phyloP scores from a whole-genome alignment of 2,888 invertebrate genomes.

The Epistrophella euchroma region DNA sequence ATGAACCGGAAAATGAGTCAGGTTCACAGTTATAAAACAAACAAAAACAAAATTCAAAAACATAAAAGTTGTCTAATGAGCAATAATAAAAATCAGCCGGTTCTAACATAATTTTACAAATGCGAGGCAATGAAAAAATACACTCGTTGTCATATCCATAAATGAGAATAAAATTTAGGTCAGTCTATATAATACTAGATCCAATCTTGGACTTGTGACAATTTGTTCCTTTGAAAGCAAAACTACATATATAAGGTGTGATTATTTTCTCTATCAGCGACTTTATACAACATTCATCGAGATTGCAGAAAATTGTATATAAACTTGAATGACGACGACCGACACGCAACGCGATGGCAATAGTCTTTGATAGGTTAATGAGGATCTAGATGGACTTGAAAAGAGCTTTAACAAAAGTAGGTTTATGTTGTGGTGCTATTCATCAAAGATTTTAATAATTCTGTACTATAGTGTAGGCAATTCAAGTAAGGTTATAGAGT shows the following conservation, averaged over 20 bases:
- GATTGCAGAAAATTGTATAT: not conserved
- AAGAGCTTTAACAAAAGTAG: conserved; percentile 50
- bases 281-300: not conserved
- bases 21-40: conserved; percentile 1
- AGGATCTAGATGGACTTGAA: conserved; percentile 6
- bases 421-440: conserved; percentile 42
- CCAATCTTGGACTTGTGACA: conserved; percentile 39
- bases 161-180: conserved; percentile 43
- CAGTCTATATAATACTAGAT: conserved; percentile 19
- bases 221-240: not conserved
- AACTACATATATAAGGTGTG: conserved; percentile 30
- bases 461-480: conserved; percentile 12
- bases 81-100: conserved; percentile 38
- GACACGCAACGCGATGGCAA: not conserved
- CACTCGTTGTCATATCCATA: conserved; percentile 6
- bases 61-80: conserved; percentile 19
- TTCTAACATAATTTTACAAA: conserved; percentile 2
- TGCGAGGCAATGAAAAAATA: not conserved
- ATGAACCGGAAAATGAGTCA: conserved; percentile 45
- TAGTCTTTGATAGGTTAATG: conserved; percentile 28
- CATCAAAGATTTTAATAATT: conserved; percentile 6
- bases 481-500: conserved; percentile 7
- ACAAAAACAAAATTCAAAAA: not conserved
- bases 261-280: not conserved
- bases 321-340: conserved; percentile 13